Percentiles rank a stretch among this genome's conserved stretches.
Evolutionary conservation across 2,797 vertebrate genomes (phyloP).

Genomic region (Enteromius unitaeniatus): DNA sequence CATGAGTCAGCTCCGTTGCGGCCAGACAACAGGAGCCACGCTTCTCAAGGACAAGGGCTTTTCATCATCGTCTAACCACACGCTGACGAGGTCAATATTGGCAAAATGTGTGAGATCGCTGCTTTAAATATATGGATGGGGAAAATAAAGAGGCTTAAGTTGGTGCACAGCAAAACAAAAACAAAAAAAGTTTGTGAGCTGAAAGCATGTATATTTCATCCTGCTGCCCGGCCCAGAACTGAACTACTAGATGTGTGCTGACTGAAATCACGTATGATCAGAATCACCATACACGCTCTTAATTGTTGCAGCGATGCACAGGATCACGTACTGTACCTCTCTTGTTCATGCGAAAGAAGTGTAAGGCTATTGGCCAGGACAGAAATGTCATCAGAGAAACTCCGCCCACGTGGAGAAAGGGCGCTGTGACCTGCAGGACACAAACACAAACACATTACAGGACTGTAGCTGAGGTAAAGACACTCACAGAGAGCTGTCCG

Average conservation of each 20-base stretch:
- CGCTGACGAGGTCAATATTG: no score
- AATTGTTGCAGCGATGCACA: background rate
- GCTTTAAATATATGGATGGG: no score
- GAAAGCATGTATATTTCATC: no score
- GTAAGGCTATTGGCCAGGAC: slow-evolving; percentile 87
- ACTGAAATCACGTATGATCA: no score
- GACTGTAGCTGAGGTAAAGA: background rate
- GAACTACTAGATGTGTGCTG: no score
- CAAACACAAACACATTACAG: background rate
- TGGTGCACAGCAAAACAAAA: no score
- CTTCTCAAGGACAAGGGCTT: slow-evolving; percentile 13
- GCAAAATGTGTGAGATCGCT: no score
- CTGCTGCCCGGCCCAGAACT: no score
- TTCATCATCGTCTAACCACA: background rate
- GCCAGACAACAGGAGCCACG: slow-evolving; percentile 19
- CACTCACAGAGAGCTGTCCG: background rate
- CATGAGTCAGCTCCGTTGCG: slow-evolving; percentile 60
- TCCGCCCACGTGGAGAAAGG: slow-evolving; percentile 86
- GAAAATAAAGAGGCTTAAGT: no score
- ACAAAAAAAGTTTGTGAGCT: no score
- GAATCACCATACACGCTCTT: slow-evolving; percentile 1
- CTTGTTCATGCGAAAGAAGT: slow-evolving; percentile 84
- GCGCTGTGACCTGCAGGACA: slow-evolving; percentile 84
- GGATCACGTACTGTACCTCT: slow-evolving; percentile 81
- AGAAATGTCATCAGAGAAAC: slow-evolving; percentile 83